Percentiles rank a stretch among this genome's conserved stretches.
Conservation (phyloP, 1,140 invertebrate species). For the Diabrotica virgifera region DNA sequence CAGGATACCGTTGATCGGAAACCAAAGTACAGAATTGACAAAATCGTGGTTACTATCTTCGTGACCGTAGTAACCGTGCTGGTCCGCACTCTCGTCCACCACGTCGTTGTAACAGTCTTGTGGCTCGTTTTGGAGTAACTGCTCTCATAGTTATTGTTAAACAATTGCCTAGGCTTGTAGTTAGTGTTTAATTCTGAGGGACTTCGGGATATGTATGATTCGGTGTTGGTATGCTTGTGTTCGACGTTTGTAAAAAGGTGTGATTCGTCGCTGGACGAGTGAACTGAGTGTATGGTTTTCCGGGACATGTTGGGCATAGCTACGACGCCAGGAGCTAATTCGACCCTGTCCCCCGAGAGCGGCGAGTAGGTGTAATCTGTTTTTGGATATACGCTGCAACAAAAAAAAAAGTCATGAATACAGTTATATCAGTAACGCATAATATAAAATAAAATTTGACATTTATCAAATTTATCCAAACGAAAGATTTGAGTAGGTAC, state of each 20-base stretch:
- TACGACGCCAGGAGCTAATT: constrained; percentile 71
- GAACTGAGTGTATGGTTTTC: constrained; percentile 49
- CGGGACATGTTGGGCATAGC: constrained; percentile 82
- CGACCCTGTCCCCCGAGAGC: constrained; percentile 69
- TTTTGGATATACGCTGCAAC: constrained; percentile 68
- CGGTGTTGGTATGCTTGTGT: constrained; percentile 42
- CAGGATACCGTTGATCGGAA: constrained; percentile 19
- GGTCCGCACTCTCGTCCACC: not conserved
- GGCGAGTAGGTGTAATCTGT: constrained; percentile 79
- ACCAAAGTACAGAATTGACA: constrained; percentile 15
- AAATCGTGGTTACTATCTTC: constrained; percentile 23
- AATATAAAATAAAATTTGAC: too few relatives aligned
- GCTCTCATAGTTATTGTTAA: constrained; percentile 24
- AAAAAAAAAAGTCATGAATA: constrained; percentile 2
- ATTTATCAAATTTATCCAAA: too few relatives aligned
- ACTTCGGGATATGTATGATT: constrained; percentile 13
- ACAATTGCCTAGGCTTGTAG: constrained; percentile 15
- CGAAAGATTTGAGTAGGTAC: too few relatives aligned
- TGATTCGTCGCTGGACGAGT: constrained; percentile 14
- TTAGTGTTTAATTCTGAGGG: not conserved
- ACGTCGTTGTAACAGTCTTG: not conserved
- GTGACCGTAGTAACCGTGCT: constrained; percentile 21
- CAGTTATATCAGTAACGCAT: not conserved
- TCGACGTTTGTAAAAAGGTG: constrained; percentile 3
- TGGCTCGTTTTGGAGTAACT: not conserved